Evolutionary conservation across 2,113 vertebrate species (phyloP).

Genomic region (Ctenomys sociabilis): DNA sequence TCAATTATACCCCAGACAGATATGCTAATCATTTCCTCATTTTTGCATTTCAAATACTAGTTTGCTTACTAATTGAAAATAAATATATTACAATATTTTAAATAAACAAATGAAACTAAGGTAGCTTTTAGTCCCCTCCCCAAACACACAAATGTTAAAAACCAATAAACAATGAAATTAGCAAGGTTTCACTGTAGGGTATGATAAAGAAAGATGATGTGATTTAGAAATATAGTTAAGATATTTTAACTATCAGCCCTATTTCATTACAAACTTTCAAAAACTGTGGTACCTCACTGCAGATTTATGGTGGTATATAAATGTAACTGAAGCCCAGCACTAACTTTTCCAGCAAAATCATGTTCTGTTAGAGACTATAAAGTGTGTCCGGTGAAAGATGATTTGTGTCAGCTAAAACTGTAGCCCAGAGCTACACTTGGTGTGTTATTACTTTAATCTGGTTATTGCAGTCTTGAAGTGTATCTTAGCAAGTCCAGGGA

Average conservation of each 20-base stretch:
- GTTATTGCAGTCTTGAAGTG: slow-evolving; percentile 85
- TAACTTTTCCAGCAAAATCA: slow-evolving; percentile 73
- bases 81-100: not conserved
- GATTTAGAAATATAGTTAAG: slow-evolving; percentile 63
- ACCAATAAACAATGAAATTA: slow-evolving; percentile 30
- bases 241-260: slow-evolving; percentile 50
- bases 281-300: slow-evolving; percentile 32
- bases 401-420: slow-evolving; percentile 84
- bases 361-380: slow-evolving; percentile 79
- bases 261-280: slow-evolving; percentile 32
- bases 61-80: slow-evolving; percentile 16
- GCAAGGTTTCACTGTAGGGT: not conserved
- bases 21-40: not conserved
- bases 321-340: slow-evolving; percentile 34
- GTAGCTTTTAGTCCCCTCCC: not conserved
- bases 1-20: not conserved
- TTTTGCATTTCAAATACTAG: slow-evolving; percentile 35
- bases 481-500: slow-evolving; percentile 76
- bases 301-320: slow-evolving; percentile 71
- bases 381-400: slow-evolving; percentile 83
- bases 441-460: slow-evolving; percentile 87
- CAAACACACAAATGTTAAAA: not conserved
- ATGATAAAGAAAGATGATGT: not conserved
- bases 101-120: not conserved
- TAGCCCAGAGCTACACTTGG: slow-evolving; percentile 82